phyloP scores from a whole-genome alignment of 2,888 invertebrate genomes.

The Nemotelus nigrinus region DNA sequence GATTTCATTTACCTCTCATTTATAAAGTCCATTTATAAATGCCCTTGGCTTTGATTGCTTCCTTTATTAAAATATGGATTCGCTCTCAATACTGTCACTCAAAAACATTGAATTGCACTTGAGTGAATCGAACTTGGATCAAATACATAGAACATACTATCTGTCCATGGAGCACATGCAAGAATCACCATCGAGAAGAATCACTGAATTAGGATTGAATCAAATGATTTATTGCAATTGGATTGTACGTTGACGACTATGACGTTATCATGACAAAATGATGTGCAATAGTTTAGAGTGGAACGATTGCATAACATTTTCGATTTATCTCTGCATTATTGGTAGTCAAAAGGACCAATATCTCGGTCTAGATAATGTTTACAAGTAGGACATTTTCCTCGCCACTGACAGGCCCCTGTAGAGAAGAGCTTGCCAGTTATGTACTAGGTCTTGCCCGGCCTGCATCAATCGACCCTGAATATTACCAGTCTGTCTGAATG shows the following conservation, averaged over 20 bases:
- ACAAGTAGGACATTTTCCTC: conserved; percentile 35
- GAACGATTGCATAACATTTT: conserved; percentile 36
- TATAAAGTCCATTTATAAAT: neutral
- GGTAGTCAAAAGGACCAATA: conserved; percentile 37
- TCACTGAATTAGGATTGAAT: conserved; percentile 7
- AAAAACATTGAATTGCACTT: conserved; percentile 19
- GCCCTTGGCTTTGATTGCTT: conserved; percentile 23
- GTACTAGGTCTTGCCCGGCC: too few relatives aligned
- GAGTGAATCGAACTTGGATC: neutral
- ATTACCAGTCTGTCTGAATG: neutral
- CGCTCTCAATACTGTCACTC: conserved; percentile 39
- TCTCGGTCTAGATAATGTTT: conserved; percentile 26
- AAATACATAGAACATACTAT: too few relatives aligned
- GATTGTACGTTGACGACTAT: neutral
- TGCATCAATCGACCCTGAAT: neutral
- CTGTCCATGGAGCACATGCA: too few relatives aligned
- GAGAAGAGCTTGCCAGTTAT: too few relatives aligned
- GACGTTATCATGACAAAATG: conserved; percentile 5
- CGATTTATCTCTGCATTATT: conserved; percentile 38
- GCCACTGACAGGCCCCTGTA: neutral
- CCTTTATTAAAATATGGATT: conserved; percentile 35
- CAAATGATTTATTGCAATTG: conserved; percentile 5
- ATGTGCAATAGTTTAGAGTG: conserved; percentile 14
- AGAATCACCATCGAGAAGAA: neutral
- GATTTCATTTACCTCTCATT: too few relatives aligned